Percentiles rank a stretch among this genome's conserved stretches.
phyloP scores from a whole-genome alignment of 2,888 invertebrate species.

The Cantharis flavilabris region DNA sequence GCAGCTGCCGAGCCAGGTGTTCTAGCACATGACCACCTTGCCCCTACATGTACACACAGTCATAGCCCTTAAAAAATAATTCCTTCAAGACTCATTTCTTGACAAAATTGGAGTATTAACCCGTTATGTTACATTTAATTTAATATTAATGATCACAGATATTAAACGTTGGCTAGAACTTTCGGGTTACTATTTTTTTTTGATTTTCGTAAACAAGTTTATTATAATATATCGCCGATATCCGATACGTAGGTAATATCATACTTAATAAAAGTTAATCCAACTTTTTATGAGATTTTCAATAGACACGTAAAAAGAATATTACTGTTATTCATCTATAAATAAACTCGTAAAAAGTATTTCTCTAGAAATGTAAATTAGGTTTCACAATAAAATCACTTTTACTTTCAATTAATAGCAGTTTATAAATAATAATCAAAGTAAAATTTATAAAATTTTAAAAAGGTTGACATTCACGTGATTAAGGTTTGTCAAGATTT shows the following conservation, averaged over 20 bases:
- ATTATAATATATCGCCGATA: neutral
- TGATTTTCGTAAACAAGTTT: neutral
- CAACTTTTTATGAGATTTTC: neutral
- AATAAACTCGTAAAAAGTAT: neutral
- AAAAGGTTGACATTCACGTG: too few relatives aligned
- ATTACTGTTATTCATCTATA: neutral
- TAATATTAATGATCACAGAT: neutral
- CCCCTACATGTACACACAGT: conserved; percentile 27
- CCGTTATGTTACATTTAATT: neutral
- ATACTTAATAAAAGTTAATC: neutral
- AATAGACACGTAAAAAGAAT: neutral
- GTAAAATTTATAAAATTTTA: too few relatives aligned
- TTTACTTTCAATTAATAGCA: neutral
- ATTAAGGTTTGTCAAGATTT: too few relatives aligned
- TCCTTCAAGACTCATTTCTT: conserved; percentile 24
- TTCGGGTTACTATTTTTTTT: neutral
- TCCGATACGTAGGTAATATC: neutral
- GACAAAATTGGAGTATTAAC: neutral
- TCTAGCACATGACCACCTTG: conserved; percentile 37
- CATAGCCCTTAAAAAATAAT: conserved; percentile 24
- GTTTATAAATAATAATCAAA: too few relatives aligned
- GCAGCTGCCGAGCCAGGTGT: conserved; percentile 54
- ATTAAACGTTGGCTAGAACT: neutral
- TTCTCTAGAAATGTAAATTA: neutral
- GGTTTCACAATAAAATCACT: neutral